Base-by-base conservation (phyloP, 2,113 vertebrate genomes). In the Perca fluviatilis region DNA sequence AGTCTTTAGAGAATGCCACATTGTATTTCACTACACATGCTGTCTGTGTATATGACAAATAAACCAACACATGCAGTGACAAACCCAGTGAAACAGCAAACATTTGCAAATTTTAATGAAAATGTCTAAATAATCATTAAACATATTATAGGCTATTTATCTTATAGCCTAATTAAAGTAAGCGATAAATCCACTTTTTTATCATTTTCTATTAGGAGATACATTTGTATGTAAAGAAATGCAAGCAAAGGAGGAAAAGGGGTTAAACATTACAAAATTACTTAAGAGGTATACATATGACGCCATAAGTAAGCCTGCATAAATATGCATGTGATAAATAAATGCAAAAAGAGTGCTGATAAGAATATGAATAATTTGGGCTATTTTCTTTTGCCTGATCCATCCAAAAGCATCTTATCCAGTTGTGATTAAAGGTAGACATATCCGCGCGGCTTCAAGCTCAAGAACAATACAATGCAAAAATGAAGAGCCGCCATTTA, bases 401-500 rank as follows among this genome's bases (percentile, higher is more conserved):
- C 10, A 19, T 51, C 25, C 50, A 60, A 9, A 33, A 30, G 36
- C 61, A 30, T 23, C 71, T 1, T 43, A 58, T 33, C 14, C 21
- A 51, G 16, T 1, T 40, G 49, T 62, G 71, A 61, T 67, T 53
- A 79, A 82, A 83, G 79, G 74, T 74, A 15, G 86, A 89, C 90
- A 85, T 85, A 73, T 78, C 84, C 88, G 76, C 84, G 27, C 84
- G 27, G 66, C 67, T 11, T 50, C 51, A 74, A 49, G 33, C 53
- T 56, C 43, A 33, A 61, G 33, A 78, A 65, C 72, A 80, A 9
- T 54, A 51, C 84, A 68, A 7, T 2, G n/a, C 54, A 16, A 68
- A 53, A 74, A 63, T 9, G 15, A 61, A 15, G 30, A 70, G 71
- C 62, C 76, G 82, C 71, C 63, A 82, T 80, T 76, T 21, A 68